A percentile compares a stretch with the other conserved stretches of the same genome.
Conservation (phyloP, 2,888 invertebrate species). For the Lucinisca nassula region DNA sequence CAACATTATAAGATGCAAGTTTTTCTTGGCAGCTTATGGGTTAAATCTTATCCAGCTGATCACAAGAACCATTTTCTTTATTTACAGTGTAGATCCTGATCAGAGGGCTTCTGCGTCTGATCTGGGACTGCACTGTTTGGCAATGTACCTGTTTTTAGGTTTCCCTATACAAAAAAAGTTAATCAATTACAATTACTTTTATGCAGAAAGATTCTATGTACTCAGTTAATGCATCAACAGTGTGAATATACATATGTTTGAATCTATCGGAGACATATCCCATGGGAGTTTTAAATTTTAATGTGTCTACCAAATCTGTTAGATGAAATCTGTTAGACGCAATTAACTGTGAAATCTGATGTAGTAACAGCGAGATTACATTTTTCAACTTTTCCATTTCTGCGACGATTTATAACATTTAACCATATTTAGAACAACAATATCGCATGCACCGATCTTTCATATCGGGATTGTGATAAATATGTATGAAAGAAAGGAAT, state of each 20-base stretch:
- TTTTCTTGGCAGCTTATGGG: no score
- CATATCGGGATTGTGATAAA: neutral
- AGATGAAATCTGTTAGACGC: neutral
- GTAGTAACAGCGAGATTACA: neutral
- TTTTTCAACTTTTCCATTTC: neutral
- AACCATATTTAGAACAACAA: neutral
- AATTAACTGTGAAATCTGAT: neutral
- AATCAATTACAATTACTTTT: no score
- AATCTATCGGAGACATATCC: neutral
- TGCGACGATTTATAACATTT: neutral
- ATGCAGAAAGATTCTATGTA: no score
- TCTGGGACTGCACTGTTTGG: no score
- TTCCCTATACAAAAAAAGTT: no score
- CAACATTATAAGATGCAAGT: no score
- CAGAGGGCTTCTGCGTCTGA: no score
- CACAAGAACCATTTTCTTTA: no score
- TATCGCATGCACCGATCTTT: neutral
- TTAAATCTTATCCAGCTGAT: no score
- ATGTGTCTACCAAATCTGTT: neutral
- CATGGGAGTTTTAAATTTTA: neutral
- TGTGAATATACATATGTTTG: neutral
- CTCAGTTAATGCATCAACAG: no score
- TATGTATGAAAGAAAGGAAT: neutral
- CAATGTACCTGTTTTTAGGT: no score
- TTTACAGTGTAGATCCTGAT: no score